Evolutionary conservation across 2,113 vertebrate species (phyloP), one percentile per base, ranked within the genome.

Genomic region (Aplodontia rufa): DNA sequence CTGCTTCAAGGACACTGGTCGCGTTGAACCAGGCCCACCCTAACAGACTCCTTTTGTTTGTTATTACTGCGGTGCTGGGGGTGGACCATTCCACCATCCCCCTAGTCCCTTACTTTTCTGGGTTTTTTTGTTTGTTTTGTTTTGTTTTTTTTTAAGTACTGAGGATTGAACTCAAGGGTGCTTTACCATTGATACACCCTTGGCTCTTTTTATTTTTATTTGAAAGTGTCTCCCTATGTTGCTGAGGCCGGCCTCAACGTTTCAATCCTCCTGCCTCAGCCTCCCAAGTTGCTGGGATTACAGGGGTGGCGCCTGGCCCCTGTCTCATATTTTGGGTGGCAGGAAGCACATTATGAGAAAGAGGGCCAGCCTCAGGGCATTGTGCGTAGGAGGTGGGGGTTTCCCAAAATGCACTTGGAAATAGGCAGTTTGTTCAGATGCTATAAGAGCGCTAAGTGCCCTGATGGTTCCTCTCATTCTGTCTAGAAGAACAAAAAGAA

Each of bases 301-400:
- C 58, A 60, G 24, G 22, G 58, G 58, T 60, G 58, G 45, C 53
- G 10, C 53, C 40, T 16, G 14, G 37, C 42, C 30, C 30, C 12
- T 8, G 37, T 42, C 42, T 87, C 45, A 24, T 49, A 16, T 53
- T 83, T 47, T 30, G 19, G 51, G 76, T 11, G 37, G 22, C 22
- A 71, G 68, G 75, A 51, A 14, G 7, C 22, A 13, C 24, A 76
- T 35, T 10, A 3, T 2, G 45, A n/a, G 32, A 6, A 85, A 55
- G 13, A 13, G n/a, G 35, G 32, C 24, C 14, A 6, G 47, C 32
- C 0, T 0, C 6, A 20, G 75, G 22, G 51, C 24, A 51, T 17
- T 35, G 47, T 30, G 47, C 68, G n/a, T 2, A 6, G 13, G 11
- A 12, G 16, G 4, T 8, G 45, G 28, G 40, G 6, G 9, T 42